phyloP scores from a whole-genome alignment of 2,797 vertebrate species.

The Eleutherodactylus coqui region DNA sequence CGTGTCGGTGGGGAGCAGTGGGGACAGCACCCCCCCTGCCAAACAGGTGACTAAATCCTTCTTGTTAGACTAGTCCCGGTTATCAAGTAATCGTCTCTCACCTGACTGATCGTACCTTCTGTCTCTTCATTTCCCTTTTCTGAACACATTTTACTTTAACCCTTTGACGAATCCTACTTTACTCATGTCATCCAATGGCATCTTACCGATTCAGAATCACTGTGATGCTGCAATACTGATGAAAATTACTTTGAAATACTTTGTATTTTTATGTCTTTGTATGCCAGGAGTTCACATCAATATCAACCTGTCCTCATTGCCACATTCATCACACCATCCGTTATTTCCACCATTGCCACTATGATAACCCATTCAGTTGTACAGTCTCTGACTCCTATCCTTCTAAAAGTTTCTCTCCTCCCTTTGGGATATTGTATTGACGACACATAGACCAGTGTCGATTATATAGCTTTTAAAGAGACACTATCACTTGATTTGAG shows the following conservation, averaged over 20 bases:
- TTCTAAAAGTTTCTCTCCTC: too few relatives aligned
- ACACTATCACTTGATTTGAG: too few relatives aligned
- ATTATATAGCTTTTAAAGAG: too few relatives aligned
- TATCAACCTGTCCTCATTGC: not conserved
- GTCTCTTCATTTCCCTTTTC: not conserved
- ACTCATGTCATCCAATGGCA: not conserved
- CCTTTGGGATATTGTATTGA: too few relatives aligned
- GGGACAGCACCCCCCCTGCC: conserved; percentile 56
- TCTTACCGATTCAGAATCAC: not conserved
- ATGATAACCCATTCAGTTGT: not conserved
- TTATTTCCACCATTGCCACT: not conserved
- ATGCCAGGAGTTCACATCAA: not conserved
- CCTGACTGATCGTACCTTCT: not conserved
- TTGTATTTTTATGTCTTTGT: not conserved
- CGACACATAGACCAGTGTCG: too few relatives aligned
- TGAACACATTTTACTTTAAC: not conserved
- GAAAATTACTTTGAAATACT: not conserved
- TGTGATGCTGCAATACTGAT: not conserved
- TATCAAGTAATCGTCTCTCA: not conserved
- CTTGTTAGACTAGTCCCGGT: not conserved
- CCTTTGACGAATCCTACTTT: not conserved
- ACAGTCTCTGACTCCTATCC: not conserved
- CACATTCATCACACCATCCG: not conserved
- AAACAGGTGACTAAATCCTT: conserved; percentile 52
- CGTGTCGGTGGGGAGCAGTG: conserved; percentile 61